Percentiles rank a stretch among this genome's conserved stretches.
Conservation (phyloP, 1,140 invertebrate species). For the Oreohelix idahoensis region DNA sequence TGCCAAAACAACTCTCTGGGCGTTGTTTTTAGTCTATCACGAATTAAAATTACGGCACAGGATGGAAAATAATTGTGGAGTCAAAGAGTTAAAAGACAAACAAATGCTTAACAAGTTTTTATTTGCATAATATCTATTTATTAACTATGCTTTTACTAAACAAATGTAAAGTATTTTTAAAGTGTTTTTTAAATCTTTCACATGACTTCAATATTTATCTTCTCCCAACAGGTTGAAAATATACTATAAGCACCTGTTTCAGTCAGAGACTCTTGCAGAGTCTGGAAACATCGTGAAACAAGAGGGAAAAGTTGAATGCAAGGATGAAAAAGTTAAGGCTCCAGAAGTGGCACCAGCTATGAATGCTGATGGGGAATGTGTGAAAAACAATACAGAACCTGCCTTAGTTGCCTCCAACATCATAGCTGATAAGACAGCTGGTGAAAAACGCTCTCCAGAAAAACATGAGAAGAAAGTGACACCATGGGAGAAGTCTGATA, state of each 20-base stretch:
- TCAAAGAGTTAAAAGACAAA: too few species aligned
- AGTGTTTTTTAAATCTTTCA: too few species aligned
- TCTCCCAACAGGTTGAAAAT: slow-evolving; percentile 10
- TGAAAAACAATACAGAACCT: background rate
- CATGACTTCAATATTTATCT: too few species aligned
- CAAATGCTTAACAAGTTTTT: too few species aligned
- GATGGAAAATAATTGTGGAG: too few species aligned
- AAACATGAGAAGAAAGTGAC: background rate
- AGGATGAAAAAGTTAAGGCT: background rate
- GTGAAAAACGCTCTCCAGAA: background rate
- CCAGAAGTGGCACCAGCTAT: background rate
- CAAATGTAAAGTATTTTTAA: too few species aligned
- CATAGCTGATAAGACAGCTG: background rate
- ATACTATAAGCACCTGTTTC: slow-evolving; percentile 23
- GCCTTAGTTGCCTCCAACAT: background rate
- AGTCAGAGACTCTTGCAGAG: background rate
- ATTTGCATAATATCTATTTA: too few species aligned
- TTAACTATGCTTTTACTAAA: too few species aligned
- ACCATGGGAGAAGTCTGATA: background rate
- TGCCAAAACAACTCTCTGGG: too few species aligned
- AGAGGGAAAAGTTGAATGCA: background rate
- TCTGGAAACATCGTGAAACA: background rate
- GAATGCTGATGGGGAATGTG: background rate
- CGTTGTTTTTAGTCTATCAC: too few species aligned
- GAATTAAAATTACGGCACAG: too few species aligned